Evolutionary conservation across 1,140 invertebrate species (phyloP), one percentile per base, ranked within the genome.

Genomic region (Drosophila auraria): DNA sequence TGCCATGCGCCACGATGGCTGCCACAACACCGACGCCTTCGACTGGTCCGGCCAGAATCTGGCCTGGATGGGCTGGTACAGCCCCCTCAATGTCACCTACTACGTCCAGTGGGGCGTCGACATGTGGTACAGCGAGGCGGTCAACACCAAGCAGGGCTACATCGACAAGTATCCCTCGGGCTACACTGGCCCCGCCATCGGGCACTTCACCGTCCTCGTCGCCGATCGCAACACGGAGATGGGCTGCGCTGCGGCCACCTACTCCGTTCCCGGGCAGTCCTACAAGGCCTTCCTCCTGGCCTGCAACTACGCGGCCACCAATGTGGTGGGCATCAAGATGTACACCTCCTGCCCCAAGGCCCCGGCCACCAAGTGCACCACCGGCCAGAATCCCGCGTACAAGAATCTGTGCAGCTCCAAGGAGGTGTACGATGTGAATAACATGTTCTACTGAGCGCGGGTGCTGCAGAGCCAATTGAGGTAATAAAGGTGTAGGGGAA

Each of bases 271-370:
- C 0, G 69, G 68, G 0, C 40, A 76, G 23, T 7, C 60, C 2
- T 86, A 86, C 74, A 79, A 77, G 56, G 77, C 58, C 44, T 91
- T 75, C 70, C 78, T 91, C 0, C 47, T 91, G 50, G 83, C 87
- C 58, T 92, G 91, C 56, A 92, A 92, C 59, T 92, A 91, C 59
- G 87, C 91, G 0, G 66, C 79, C 42, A 92, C 83, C 57, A 92
- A 92, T 54, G 74, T 89, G 0, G 4, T 91, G 3, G 80, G 80
- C 59, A 53, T 80, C 58, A 78, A 78, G 62, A 83, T 92, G 57
- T 92, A 92, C 65, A 62, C 2, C 49, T 79, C 75, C 0, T 87
- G 89, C 49, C 23, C 78, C 0, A 71, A 27, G 11, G 38, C 70
- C 7, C 27, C 72, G n/a, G 87, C 84, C 51, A 78, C 30, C 42